Conservation (phyloP, 2,888 invertebrate genomes). For the Philhelius pedissequus region DNA sequence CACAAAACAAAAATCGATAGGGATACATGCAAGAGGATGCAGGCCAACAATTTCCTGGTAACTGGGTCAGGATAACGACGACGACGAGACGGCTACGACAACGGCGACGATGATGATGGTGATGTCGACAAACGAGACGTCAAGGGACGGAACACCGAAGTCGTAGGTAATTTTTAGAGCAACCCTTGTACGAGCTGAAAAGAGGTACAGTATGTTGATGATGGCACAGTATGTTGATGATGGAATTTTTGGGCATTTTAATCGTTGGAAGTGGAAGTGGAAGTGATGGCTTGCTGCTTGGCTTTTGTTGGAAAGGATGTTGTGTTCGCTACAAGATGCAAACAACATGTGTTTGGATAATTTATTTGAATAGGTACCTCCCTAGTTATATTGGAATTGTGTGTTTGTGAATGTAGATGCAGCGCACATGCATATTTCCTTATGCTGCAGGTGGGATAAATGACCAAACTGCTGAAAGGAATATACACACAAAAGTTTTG, state of each 20-base stretch:
- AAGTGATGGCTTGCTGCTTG: conserved; percentile 6
- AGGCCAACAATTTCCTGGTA: conserved; percentile 47
- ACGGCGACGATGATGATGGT: background rate
- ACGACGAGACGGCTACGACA: conserved; percentile 52
- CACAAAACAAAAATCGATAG: conserved; percentile 61
- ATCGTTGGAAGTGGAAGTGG: conserved; percentile 19
- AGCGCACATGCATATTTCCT: background rate
- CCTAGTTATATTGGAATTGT: background rate
- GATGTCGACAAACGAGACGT: background rate
- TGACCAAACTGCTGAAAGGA: conserved; percentile 13
- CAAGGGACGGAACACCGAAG: background rate
- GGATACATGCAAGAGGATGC: conserved; percentile 55
- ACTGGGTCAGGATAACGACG: conserved; percentile 57
- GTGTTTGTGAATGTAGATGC: conserved; percentile 5
- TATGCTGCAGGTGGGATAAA: conserved; percentile 56
- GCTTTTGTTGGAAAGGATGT: conserved; percentile 2
- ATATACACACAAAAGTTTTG: background rate
- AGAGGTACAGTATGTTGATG: background rate
- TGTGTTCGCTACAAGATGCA: conserved; percentile 20
- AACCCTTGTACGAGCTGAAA: conserved; percentile 17
- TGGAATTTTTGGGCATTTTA: conserved; percentile 46
- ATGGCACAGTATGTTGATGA: conserved; percentile 43
- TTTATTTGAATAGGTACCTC: background rate
- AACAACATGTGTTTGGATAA: conserved; percentile 42
- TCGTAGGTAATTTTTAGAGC: conserved; percentile 51